A percentile compares a stretch with the other conserved stretches of the same genome.
These are phyloP conservation scores for Musca vetustissima DNA, from an alignment of 1,140 invertebrate species.

Conservation along the genomic window DNA sequence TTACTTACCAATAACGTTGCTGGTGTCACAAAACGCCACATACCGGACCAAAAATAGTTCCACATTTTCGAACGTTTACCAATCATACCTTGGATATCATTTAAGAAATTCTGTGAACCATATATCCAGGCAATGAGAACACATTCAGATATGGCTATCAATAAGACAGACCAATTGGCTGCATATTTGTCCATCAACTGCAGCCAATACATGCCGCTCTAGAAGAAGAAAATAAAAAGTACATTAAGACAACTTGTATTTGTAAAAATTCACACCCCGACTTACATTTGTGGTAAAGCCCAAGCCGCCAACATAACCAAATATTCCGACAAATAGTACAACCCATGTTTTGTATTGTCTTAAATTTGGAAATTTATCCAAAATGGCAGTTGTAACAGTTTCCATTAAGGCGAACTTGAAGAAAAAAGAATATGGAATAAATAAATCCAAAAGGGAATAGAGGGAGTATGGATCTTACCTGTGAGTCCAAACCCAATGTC, in stretches of 20 bases:
- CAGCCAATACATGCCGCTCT: constrained; percentile 82
- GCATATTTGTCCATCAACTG: constrained; percentile 86
- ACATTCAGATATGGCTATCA: constrained; percentile 79
- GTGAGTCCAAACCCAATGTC: constrained; percentile 76
- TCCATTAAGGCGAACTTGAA: constrained; percentile 76
- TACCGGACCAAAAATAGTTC: constrained; percentile 76
- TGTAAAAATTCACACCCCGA: constrained; percentile 12
- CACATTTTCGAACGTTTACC: constrained; percentile 69
- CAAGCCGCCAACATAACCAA: constrained; percentile 74
- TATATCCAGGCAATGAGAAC: constrained; percentile 81
- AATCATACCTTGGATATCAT: constrained; percentile 80
- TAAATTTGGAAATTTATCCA: constrained; percentile 73
- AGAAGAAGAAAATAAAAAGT: not conserved
- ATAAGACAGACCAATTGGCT: constrained; percentile 80
- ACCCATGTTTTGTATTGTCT: constrained; percentile 73
- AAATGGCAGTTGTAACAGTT: constrained; percentile 77
- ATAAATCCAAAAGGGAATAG: constrained; percentile 2
- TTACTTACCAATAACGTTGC: constrained; percentile 67
- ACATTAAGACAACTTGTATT: not conserved
- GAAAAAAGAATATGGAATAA: constrained; percentile 5
- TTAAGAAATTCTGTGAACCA: constrained; percentile 76
- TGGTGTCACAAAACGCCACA: constrained; percentile 81
- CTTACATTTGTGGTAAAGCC: constrained; percentile 77
- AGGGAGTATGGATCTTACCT: constrained; percentile 55
- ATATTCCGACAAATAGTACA: constrained; percentile 67